phyloP scores from a whole-genome alignment of 2,113 vertebrate species.

The Elephas maximus region DNA sequence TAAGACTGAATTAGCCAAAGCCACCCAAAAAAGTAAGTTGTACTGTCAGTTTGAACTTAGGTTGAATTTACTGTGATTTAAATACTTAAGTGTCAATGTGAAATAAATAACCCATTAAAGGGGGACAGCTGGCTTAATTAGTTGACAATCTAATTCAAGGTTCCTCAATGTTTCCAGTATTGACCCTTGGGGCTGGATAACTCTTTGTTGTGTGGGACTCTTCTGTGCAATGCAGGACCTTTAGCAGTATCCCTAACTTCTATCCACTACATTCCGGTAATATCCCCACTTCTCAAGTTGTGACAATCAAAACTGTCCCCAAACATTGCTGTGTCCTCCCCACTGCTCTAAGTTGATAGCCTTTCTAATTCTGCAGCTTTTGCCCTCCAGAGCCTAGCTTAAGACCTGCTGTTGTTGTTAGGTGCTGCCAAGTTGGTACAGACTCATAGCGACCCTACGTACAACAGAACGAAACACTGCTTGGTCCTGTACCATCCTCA shows the following conservation, averaged over 20 bases:
- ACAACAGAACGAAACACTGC: no score
- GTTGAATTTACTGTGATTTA: not conserved
- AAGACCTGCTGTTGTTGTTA: not conserved
- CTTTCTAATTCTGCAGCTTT: not conserved
- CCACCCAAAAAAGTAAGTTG: not conserved
- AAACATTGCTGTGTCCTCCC: not conserved
- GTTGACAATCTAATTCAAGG: not conserved
- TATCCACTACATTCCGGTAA: not conserved
- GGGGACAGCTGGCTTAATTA: not conserved
- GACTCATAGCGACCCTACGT: no score
- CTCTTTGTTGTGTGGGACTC: no score
- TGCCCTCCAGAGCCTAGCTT: no score
- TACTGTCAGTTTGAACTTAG: not conserved
- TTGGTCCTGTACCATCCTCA: no score
- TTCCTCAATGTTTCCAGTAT: not conserved
- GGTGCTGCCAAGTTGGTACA: no score
- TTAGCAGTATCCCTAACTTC: not conserved
- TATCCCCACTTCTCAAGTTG: not conserved
- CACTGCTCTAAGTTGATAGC: not conserved
- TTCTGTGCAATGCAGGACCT: no score
- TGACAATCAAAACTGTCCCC: not conserved
- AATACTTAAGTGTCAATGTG: not conserved
- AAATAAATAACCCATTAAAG: not conserved
- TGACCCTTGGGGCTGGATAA: not conserved
- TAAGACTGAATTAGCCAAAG: not conserved